phyloP scores from a whole-genome alignment of 2,113 vertebrate genomes.

The pig (Sus scrofa) region T2T-Sscrofa CM000820.6:100158001-100158500 shows the following conservation, averaged over 20 bases:
- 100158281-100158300: background rate
- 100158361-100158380: background rate
- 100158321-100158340: background rate
- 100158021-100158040: background rate
- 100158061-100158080: background rate
- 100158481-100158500: background rate
- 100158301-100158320: background rate
- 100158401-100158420: background rate
- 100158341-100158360: background rate
- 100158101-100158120: background rate
- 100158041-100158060: background rate
- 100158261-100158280: background rate
- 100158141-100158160: conserved; percentile 10
- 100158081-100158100: background rate
- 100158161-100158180: background rate
- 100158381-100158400: background rate
- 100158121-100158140: conserved; percentile 25
- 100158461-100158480: background rate
- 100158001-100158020: background rate
- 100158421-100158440: background rate
- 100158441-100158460: background rate
- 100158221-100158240: background rate
- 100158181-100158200: background rate
- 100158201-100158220: background rate
- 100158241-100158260: background rate